A percentile compares a stretch with the other conserved stretches of the same genome.
phyloP scores from a whole-genome alignment of 2,797 vertebrate genomes.

The Xiphorhynchus erythropygius region DNA sequence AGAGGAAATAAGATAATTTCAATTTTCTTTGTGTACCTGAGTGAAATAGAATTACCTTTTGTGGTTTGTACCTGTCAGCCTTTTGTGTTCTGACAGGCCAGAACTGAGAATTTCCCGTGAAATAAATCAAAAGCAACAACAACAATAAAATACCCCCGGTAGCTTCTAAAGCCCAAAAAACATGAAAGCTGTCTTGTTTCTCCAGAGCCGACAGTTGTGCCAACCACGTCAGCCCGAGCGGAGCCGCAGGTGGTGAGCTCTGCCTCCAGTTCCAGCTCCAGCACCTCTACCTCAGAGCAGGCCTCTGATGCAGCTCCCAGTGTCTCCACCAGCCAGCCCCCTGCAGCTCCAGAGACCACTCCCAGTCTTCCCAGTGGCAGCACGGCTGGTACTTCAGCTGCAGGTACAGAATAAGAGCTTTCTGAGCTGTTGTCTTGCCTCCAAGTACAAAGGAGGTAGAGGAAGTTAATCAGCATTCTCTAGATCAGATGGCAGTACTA shows the following conservation, averaged over 20 bases:
- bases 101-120: not conserved
- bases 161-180: not conserved
- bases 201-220: slow-evolving; percentile 91
- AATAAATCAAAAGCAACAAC: not conserved
- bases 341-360: slow-evolving; percentile 79
- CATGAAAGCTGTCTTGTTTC: not conserved
- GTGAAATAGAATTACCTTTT: not conserved
- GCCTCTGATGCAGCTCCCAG: slow-evolving; percentile 84
- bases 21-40: rapidly evolving
- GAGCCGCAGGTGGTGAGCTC: slow-evolving; percentile 87
- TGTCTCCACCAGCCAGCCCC: slow-evolving; percentile 83
- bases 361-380: slow-evolving; percentile 78
- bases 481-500: not conserved
- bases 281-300: slow-evolving; percentile 92
- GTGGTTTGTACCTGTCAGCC: not conserved
- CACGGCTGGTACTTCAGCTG: slow-evolving; percentile 80
- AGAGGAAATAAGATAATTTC: not conserved
- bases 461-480: not conserved
- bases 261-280: slow-evolving; percentile 82
- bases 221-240: slow-evolving; percentile 88
- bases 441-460: not conserved
- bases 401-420: slow-evolving; percentile 77
- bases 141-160: not conserved
- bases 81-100: not conserved
- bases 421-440: not conserved